Percentiles rank a stretch among this genome's conserved stretches.
Conservation (phyloP, 2,888 invertebrate genomes). For the Branchipolynoe longqiensis region DNA sequence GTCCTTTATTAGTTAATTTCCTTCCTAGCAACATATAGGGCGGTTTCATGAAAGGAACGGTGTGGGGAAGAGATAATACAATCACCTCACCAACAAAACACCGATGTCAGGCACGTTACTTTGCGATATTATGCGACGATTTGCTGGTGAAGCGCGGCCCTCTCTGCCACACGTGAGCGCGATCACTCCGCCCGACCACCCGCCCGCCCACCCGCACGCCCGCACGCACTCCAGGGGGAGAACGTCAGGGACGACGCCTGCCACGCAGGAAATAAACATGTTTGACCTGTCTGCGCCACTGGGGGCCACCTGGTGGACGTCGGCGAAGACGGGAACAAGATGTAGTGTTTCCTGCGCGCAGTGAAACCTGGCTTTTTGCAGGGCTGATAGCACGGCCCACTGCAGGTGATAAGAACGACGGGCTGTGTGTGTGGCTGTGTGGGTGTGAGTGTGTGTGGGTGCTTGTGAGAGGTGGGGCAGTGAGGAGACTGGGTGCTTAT, state of each 20-base stretch:
- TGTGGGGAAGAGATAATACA: no score
- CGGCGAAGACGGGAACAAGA: constrained; percentile 31
- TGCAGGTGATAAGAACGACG: constrained; percentile 13
- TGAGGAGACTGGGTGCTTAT: constrained; percentile 4
- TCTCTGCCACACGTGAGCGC: background rate
- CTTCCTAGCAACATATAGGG: no score
- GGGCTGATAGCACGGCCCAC: constrained; percentile 13
- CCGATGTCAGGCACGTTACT: no score
- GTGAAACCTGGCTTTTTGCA: constrained; percentile 6
- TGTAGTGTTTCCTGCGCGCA: constrained; percentile 11
- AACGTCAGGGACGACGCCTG: no score
- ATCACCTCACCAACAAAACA: no score
- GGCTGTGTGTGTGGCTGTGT: no score
- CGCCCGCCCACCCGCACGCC: background rate
- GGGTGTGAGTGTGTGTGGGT: no score
- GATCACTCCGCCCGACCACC: background rate
- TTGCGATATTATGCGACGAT: no score
- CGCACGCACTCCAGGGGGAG: background rate
- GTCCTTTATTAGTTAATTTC: no score
- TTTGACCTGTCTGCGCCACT: constrained; percentile 36
- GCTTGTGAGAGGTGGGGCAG: background rate
- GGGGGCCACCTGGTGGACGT: constrained; percentile 34
- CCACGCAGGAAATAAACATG: constrained; percentile 33
- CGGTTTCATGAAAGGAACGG: no score
- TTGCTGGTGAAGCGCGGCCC: no score